Conservation (phyloP, 1,140 invertebrate genomes). For the Manduca sexta region DNA sequence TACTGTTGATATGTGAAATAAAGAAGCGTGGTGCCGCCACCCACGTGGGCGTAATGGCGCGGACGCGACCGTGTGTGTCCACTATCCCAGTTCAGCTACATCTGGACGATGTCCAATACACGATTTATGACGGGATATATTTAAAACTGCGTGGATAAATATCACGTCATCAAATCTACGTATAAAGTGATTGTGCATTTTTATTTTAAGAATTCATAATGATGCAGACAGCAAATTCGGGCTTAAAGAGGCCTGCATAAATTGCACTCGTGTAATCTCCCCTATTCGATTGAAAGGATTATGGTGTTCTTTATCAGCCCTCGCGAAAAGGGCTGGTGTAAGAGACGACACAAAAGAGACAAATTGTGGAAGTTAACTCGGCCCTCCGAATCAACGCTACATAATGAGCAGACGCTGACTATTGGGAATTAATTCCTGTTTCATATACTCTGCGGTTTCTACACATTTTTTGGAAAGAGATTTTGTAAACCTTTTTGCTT, state of each 20-base stretch:
- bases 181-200: conserved; percentile 21
- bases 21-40: conserved; percentile 2
- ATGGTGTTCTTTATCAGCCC: conserved; percentile 46
- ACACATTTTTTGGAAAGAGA: too few relatives aligned
- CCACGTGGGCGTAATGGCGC: background rate
- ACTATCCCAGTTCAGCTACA: background rate
- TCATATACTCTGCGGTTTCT: too few relatives aligned
- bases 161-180: conserved; percentile 35
- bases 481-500: too few relatives aligned
- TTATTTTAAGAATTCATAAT: conserved; percentile 7
- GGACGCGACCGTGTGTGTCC: background rate
- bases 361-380: conserved; percentile 30
- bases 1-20: conserved; percentile 17
- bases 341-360: conserved; percentile 29
- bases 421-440: too few relatives aligned
- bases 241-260: conserved; percentile 19
- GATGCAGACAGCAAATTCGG: background rate
- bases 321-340: conserved; percentile 15
- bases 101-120: conserved; percentile 48
- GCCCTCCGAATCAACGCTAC: too few relatives aligned
- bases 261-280: background rate
- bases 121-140: conserved; percentile 55
- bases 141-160: conserved; percentile 51
- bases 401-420: too few relatives aligned
- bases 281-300: conserved; percentile 44